Percentiles rank a stretch among this genome's conserved stretches.
These are phyloP conservation scores for Stratiolaelaps scimitus DNA, from an alignment of 1,140 invertebrate genomes.

Conservation along the genomic window DNA sequence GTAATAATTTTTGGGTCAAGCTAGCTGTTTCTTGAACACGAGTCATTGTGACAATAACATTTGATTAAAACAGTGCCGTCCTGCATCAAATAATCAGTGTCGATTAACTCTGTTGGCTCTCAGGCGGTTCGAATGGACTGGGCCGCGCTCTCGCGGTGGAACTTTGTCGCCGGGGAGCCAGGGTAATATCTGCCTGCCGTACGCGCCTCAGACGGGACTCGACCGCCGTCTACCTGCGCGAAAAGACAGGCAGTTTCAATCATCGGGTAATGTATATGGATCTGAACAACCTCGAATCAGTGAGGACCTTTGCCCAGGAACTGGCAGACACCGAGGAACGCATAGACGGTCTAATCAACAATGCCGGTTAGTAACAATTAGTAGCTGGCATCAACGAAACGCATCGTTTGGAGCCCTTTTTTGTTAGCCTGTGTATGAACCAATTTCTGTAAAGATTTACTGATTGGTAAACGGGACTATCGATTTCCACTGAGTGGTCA, in stretches of 20 bases:
- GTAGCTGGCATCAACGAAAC: background rate
- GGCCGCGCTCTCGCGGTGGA: constrained; percentile 40
- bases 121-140: constrained; percentile 41
- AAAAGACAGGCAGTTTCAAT: constrained; percentile 39
- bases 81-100: too few relatives aligned
- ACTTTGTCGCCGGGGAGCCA: constrained; percentile 46
- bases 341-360: constrained; percentile 61
- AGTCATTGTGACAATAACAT: background rate
- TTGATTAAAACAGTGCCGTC: background rate
- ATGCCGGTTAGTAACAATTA: constrained; percentile 48
- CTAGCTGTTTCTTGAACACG: too few relatives aligned
- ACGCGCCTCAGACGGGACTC: constrained; percentile 41
- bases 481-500: too few relatives aligned
- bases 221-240: constrained; percentile 39
- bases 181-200: constrained; percentile 60
- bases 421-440: too few relatives aligned
- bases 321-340: constrained; percentile 50
- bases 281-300: constrained; percentile 54
- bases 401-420: too few relatives aligned
- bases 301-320: constrained; percentile 52
- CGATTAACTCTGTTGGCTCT: too few relatives aligned
- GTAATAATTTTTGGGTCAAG: background rate
- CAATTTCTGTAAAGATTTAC: too few relatives aligned
- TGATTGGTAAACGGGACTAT: too few relatives aligned
- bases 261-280: constrained; percentile 52